Percentiles rank a stretch among this genome's conserved stretches.
Evolutionary conservation across 2,113 vertebrate genomes (phyloP).

Genomic region (Neomonachus schauinslandi): DNA sequence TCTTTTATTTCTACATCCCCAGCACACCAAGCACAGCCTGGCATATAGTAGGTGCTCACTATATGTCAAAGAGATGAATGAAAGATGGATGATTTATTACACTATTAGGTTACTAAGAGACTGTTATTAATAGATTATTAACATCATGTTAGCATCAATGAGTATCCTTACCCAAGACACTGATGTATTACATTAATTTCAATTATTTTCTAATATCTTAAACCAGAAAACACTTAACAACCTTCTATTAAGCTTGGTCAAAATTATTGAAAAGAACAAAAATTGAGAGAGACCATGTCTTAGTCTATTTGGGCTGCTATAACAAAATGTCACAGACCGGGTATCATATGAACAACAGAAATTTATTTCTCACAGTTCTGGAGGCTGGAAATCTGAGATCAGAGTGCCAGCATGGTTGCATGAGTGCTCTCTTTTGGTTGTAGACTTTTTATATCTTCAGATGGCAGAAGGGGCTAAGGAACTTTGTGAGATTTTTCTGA

Average conservation of each 20-base stretch:
- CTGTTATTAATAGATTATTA: not conserved
- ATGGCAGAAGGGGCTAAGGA: not conserved
- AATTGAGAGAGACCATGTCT: not conserved
- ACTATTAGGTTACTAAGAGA: not conserved
- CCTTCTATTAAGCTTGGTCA: not conserved
- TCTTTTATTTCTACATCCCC: not conserved
- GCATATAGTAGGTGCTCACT: not conserved
- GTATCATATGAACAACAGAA: not conserved
- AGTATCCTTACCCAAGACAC: not conserved
- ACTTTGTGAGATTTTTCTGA: not conserved
- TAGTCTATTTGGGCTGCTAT: not conserved
- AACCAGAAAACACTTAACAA: not conserved
- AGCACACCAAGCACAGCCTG: not conserved
- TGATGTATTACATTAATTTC: not conserved
- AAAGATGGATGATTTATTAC: not conserved
- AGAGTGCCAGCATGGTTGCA: not conserved
- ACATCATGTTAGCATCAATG: not conserved
- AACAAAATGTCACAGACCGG: not conserved
- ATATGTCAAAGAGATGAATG: not conserved
- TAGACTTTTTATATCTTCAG: not conserved
- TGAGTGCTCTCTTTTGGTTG: not conserved
- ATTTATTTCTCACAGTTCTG: not conserved
- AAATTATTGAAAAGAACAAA: not conserved
- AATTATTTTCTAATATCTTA: slow-evolving; percentile 5
- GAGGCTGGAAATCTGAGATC: not conserved